phyloP scores from a whole-genome alignment of 2,888 invertebrate genomes.

The Drosophila neutralis region DNA sequence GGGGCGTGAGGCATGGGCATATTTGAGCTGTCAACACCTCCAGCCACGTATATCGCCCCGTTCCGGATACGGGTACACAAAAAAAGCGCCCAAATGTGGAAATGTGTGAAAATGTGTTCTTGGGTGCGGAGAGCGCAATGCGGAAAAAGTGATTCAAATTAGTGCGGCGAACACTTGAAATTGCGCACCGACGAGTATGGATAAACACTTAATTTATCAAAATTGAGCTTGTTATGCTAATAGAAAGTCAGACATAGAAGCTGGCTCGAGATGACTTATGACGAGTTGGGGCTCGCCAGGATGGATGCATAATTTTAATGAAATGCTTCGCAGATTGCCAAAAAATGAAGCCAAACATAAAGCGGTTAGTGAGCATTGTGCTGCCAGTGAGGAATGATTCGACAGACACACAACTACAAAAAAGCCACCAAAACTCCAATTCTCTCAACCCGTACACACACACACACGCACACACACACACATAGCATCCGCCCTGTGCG shows the following conservation, averaged over 20 bases:
- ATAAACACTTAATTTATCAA: conserved; percentile 84
- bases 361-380: conserved; percentile 26
- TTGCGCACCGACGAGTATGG: conserved; percentile 52
- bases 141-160: conserved; percentile 66
- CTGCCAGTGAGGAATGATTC: conserved; percentile 19
- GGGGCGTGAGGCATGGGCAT: conserved; percentile 55
- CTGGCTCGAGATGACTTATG: not conserved
- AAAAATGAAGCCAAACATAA: conserved; percentile 43
- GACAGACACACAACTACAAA: conserved; percentile 32
- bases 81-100: conserved; percentile 1
- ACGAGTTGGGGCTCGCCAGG: not conserved
- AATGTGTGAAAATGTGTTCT: conserved; percentile 8
- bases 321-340: conserved; percentile 52
- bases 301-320: conserved; percentile 56
- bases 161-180: conserved; percentile 56
- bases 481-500: not conserved
- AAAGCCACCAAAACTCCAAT: conserved; percentile 12
- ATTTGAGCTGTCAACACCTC: conserved; percentile 78
- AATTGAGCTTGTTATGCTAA: conserved; percentile 81
- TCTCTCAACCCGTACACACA: not conserved
- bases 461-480: not conserved
- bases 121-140: conserved; percentile 1
- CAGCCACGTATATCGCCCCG: conserved; percentile 15
- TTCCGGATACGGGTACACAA: conserved; percentile 1
- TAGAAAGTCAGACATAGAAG: conserved; percentile 62